phyloP scores from a whole-genome alignment of 2,113 vertebrate species.

The Brienomyrus longianalis region DNA sequence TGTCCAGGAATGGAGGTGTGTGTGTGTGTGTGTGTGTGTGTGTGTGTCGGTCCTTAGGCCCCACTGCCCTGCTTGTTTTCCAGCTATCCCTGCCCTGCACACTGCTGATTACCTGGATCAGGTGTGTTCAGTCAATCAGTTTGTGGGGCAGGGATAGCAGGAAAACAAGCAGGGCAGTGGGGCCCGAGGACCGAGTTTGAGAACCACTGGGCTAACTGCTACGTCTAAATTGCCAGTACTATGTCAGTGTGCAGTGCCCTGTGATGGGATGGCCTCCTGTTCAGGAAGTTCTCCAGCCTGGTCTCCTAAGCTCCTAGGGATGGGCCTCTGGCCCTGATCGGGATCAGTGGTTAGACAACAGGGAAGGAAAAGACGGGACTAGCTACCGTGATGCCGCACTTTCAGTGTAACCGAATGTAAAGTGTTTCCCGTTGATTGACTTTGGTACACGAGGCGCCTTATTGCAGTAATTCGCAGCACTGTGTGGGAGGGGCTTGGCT shows the following conservation, averaged over 20 bases:
- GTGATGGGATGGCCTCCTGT: neutral
- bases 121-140: too few species aligned
- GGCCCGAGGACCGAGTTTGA: too few species aligned
- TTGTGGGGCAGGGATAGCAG: too few species aligned
- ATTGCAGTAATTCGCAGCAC: constrained; percentile 23
- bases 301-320: neutral
- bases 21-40: neutral
- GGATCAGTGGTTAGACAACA: neutral
- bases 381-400: neutral
- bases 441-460: constrained; percentile 29
- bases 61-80: too few species aligned
- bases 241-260: neutral
- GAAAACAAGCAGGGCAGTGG: too few species aligned
- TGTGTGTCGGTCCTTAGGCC: neutral
- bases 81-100: too few species aligned
- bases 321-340: neutral
- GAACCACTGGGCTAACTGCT: neutral
- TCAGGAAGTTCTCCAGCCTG: neutral
- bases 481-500: constrained; percentile 16
- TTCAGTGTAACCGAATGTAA: constrained; percentile 1
- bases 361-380: neutral
- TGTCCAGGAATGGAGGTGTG: neutral
- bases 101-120: too few species aligned
- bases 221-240: neutral
- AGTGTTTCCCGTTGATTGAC: constrained; percentile 18